These are phyloP conservation scores for Montipora cactus DNA, from an alignment of 64 coral and sea anemone species.

Conservation along the genomic window DNA sequence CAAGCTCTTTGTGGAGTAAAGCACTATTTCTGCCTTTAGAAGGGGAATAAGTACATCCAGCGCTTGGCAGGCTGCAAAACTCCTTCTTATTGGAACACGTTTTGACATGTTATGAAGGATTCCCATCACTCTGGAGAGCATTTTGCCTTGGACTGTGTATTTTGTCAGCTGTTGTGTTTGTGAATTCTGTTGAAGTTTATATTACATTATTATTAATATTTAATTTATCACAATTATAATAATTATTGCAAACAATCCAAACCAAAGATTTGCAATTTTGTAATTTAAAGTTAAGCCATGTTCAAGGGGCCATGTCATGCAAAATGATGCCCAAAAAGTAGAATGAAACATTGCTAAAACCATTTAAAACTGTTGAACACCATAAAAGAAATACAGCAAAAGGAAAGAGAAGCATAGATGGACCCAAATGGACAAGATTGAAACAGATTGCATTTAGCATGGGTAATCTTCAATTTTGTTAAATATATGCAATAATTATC, in stretches of 20 bases:
- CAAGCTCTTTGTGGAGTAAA: constrained; percentile 65
- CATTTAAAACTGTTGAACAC: too few species aligned
- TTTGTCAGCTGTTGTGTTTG: constrained; percentile 3
- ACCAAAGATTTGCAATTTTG: not conserved
- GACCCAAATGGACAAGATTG: too few species aligned
- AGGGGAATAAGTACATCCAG: constrained; percentile 67
- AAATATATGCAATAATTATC: too few species aligned
- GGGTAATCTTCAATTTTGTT: too few species aligned
- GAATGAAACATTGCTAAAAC: too few species aligned
- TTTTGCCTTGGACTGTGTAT: constrained; percentile 61
- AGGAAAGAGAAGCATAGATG: too few species aligned
- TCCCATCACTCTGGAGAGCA: constrained; percentile 66
- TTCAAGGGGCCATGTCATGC: too few species aligned
- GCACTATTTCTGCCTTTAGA: constrained; percentile 51
- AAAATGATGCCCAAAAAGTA: too few species aligned
- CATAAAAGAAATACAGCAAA: too few species aligned
- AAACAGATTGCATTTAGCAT: too few species aligned
- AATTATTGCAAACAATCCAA: not conserved
- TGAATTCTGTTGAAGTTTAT: not conserved
- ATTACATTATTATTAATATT: not conserved
- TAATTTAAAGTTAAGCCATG: not conserved
- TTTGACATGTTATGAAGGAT: constrained; percentile 82
- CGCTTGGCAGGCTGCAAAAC: constrained; percentile 59
- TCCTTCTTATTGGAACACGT: constrained; percentile 70
- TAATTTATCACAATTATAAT: not conserved